Base-by-base conservation (phyloP, 2,797 vertebrate species). In the Brachymystax lenok region DNA sequence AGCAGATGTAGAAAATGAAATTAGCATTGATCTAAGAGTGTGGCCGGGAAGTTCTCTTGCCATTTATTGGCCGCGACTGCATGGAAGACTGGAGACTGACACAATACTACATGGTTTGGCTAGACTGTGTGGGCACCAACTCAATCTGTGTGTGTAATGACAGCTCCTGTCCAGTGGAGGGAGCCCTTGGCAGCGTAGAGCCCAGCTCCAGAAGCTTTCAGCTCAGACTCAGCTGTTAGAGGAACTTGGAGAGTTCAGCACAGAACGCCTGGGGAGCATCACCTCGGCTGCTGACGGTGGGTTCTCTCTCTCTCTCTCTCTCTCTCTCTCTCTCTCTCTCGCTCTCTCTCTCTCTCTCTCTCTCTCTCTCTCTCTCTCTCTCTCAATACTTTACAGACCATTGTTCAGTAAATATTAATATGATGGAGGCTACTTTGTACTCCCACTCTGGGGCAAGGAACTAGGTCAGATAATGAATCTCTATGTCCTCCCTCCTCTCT, bases 171-270 rank as follows among this genome's bases (percentile, higher is more conserved):
- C 93, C 85, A 95, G 90, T 8, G 95, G 93, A 76, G 91, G 94
- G 85, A 92, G 93, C 10, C 88, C 89, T 0, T 96, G 96, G 67
- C 93, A 96, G 81, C 91, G 94, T 5, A 95, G 90, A 82, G 91
- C 90, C 73, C 92, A 96, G 67, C 91, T 99, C 77, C 94, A 95
- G 86, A 99, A 98, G 86, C 91, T 99, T 28, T 94, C 95, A 0
- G 86, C 87, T 75, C 97, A 99, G 91, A 95, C 94, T 3, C 89
- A 92, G 0, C 94, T 99, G 85, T 79, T 99, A 75, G 96, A 96
- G 88, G 95, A 94, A 24, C 94, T 99, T 0, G 94, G 91, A 17
- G 96, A 98, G 63, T 93, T 97, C 91, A 98, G 96, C 28, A 94
- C 89, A 7, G 97, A 98, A 83, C 93, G 93, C 79, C 84, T 96